Percentiles rank a stretch among this genome's conserved stretches.
Conservation (phyloP, 2,888 invertebrate species). For the Lycocerus yunnanus region DNA sequence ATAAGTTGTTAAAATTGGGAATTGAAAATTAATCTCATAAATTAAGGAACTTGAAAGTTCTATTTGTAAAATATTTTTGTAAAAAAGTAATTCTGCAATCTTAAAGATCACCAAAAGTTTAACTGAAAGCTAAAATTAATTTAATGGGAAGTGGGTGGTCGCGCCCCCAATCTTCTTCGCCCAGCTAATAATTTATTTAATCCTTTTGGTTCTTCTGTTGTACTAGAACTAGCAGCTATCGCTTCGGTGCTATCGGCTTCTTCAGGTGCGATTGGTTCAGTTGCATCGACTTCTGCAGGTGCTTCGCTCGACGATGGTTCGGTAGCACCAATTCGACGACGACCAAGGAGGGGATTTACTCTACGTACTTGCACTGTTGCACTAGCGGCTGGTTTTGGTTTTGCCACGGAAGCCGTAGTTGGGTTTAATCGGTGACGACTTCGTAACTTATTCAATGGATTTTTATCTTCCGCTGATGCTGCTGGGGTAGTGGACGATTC, state of each 20-base stretch:
- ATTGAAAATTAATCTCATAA: neutral
- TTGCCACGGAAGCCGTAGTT: constrained; percentile 44
- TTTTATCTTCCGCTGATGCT: constrained; percentile 44
- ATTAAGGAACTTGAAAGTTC: neutral
- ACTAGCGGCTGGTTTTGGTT: constrained; percentile 52
- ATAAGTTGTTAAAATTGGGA: neutral
- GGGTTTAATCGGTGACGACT: constrained; percentile 58
- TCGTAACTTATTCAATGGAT: constrained; percentile 53
- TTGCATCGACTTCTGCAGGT: constrained; percentile 28
- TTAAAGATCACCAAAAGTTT: neutral
- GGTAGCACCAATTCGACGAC: constrained; percentile 56
- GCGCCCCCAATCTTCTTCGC: constrained; percentile 66
- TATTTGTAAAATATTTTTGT: neutral
- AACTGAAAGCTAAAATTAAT: constrained; percentile 29
- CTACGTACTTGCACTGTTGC: constrained; percentile 61
- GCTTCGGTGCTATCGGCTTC: constrained; percentile 41
- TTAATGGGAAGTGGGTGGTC: constrained; percentile 60
- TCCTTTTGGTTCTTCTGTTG: constrained; percentile 62
- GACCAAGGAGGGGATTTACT: constrained; percentile 61
- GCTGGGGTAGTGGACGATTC: constrained; percentile 44
- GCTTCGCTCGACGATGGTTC: constrained; percentile 37
- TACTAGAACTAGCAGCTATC: constrained; percentile 43
- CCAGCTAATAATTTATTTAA: constrained; percentile 71
- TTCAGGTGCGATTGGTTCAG: constrained; percentile 37
- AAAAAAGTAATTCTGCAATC: neutral